Evolutionary conservation across 2,888 invertebrate genomes (phyloP), one percentile per base, ranked within the genome.

Genomic region (Leucophenga montana): DNA sequence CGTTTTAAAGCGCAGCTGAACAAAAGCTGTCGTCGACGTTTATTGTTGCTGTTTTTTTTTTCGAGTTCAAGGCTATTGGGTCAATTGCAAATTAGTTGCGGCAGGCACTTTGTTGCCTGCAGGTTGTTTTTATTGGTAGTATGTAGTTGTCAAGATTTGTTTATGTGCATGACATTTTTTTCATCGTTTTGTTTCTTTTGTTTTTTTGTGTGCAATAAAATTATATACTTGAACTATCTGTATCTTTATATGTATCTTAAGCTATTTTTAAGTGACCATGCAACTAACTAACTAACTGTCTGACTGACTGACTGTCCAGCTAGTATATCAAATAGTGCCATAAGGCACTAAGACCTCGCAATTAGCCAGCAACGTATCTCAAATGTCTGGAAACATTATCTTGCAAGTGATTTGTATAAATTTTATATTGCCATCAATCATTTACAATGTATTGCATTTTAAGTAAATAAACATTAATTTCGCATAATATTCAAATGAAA

Each of bases 41-140:
- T 8, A 73, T 83, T 16, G 62, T 46, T 20, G 39, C 11, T 57
- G 20, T 22, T 57, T 27, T 22, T 22, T n/a, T 46, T 64, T 77
- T 83, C 77, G 85, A 85, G 82, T 85, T 82, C 82, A 82, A 82
- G 82, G 82, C 83, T 85, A 85, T 73, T 82, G 84, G 82, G 82
- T 82, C 82, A 82, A 71, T 75, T 76, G 83, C 75, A 76, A 84
- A 77, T 83, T 82, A 71, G 64, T 65, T 70, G 66, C 59, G 44
- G 50, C 57, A 46, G 20, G 22, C 33, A 57, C 59, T 57, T 67
- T 57, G 59, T 16, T 76, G 83, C 82, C 83, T 73, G 83, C 83
- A 84, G 81, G 81, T 82, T 84, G 80, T 78, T 65, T 65, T 16
- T 65, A 31, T n/a, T 31, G 6, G 3, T 9, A 44, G 5, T 11